Base-by-base conservation (phyloP, 2,888 invertebrate species). In the Miltochrista miniata region DNA sequence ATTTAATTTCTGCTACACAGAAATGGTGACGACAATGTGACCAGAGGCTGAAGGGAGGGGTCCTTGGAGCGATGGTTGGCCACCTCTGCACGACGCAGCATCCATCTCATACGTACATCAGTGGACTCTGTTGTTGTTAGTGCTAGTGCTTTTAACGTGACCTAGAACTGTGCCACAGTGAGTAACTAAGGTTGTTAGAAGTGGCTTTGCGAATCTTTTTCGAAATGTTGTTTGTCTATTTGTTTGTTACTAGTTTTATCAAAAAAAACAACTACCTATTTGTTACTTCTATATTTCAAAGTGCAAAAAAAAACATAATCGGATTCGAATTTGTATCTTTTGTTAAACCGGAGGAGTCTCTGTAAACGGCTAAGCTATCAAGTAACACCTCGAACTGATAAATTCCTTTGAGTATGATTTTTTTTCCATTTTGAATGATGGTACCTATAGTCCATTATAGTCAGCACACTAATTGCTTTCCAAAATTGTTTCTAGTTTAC, bases 21-120 rank as follows among this genome's bases (percentile, higher is more conserved):
- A 90, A 71, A 87, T 89, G 89, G 79, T 82, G 65, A 90, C 90
- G 41, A 90, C 90, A 39, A 89, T 88, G 70, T 90, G 90, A 90
- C 90, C 90, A 51, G 83, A 83, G 66, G 79, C 76, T 24, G 78
- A 70, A 45, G 85, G 77, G 59, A 81, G 76, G 41, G 83, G 76
- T 35, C 79, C 84, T 4, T 87, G 89, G 90, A 66, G 77, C 56
- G 87, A 83, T 37, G 81, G 81, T 50, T 87, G 90, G 88, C 86
- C 87, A 33, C 85, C 85, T 12, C 71, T 67, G 31, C 72, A 70
- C 58, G 66, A 53, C 24, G 33, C 59, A 36, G 53, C 68, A 36
- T 35, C 59, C 42, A 10, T 36, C 33, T 24, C 40, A 0, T 30
- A 30, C 13, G 39, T 46, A 41, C 49, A 56, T 15, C 42, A 51